Percentiles rank a stretch among this genome's conserved stretches.
phyloP scores from a whole-genome alignment of 2,888 invertebrate genomes.

The Nesidiocoris tenuis region DNA sequence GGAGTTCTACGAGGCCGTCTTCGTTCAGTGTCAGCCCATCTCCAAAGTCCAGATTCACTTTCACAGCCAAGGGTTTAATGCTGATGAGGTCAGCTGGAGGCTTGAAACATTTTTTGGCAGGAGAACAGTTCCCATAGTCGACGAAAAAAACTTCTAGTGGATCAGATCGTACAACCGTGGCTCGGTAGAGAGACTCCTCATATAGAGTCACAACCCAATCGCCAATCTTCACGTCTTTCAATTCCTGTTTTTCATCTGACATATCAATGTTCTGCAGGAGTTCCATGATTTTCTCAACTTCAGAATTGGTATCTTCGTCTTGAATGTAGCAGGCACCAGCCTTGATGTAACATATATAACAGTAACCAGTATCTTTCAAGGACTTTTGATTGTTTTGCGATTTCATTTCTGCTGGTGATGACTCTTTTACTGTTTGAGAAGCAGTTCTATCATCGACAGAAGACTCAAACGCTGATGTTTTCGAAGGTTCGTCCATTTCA shows the following conservation, averaged over 20 bases:
- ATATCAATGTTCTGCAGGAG: conserved; percentile 4
- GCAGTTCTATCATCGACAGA: too few relatives aligned
- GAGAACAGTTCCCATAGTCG: conserved; percentile 68
- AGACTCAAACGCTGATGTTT: too few relatives aligned
- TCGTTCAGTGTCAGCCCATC: conserved; percentile 11
- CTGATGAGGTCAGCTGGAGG: conserved; percentile 63
- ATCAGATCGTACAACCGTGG: conserved; percentile 55
- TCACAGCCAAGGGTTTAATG: conserved; percentile 63
- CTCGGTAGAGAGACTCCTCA: conserved; percentile 70
- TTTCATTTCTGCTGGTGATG: too few relatives aligned
- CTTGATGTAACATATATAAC: background rate
- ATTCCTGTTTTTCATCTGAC: background rate
- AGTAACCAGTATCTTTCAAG: background rate
- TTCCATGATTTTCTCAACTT: background rate
- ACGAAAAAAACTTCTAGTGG: conserved; percentile 65
- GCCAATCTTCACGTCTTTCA: conserved; percentile 61
- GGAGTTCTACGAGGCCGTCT: conserved; percentile 1
- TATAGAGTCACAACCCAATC: conserved; percentile 66
- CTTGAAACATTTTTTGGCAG: conserved; percentile 62
- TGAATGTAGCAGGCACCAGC: background rate
- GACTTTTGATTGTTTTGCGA: too few relatives aligned
- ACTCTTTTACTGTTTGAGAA: too few relatives aligned
- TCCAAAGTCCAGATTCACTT: conserved; percentile 59
- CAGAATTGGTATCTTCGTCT: background rate
- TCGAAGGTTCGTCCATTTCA: background rate